Evolutionary conservation across 2,797 vertebrate genomes (phyloP).

Genomic region (Typhlichthys eigenmanni): DNA sequence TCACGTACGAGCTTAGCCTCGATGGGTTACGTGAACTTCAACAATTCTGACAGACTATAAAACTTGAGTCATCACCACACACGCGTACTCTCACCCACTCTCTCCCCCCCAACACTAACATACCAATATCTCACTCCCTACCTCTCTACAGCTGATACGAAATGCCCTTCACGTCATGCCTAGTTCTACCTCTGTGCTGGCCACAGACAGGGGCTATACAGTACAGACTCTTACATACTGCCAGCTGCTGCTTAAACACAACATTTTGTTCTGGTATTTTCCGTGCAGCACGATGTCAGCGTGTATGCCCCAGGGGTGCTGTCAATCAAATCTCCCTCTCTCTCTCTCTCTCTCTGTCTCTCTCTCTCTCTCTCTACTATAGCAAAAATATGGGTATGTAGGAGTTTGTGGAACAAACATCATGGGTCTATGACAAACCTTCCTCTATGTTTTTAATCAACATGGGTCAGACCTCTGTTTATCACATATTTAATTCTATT

Average conservation of each 20-base stretch:
- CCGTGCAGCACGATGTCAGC: conserved; percentile 18
- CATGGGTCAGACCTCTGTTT: conserved; percentile 22
- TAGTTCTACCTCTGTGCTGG: conserved; percentile 33
- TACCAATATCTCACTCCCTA: no score
- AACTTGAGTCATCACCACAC: conserved; percentile 19
- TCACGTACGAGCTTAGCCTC: conserved; percentile 39
- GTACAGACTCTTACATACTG: conserved; percentile 38
- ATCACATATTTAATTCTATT: conserved; percentile 36
- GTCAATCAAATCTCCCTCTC: conserved; percentile 34
- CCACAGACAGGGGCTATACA: conserved; percentile 24
- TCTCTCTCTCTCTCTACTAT: background rate
- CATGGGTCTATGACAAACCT: conserved; percentile 24
- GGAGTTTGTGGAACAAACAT: conserved; percentile 28
- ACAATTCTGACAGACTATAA: background rate
- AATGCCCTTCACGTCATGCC: conserved; percentile 37
- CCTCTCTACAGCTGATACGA: conserved; percentile 34
- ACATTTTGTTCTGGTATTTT: conserved; percentile 35
- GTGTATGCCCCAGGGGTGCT: conserved; percentile 9
- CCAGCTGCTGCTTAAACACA: conserved; percentile 37
- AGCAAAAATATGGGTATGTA: conserved; percentile 14
- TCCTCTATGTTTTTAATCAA: conserved; percentile 6
- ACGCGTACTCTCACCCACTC: conserved; percentile 11
- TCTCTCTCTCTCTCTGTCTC: background rate
- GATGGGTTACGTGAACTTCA: conserved; percentile 14
- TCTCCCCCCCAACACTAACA: background rate